phyloP scores from a whole-genome alignment of 2,888 invertebrate genomes.

The Sinohyriopsis cumingii region DNA sequence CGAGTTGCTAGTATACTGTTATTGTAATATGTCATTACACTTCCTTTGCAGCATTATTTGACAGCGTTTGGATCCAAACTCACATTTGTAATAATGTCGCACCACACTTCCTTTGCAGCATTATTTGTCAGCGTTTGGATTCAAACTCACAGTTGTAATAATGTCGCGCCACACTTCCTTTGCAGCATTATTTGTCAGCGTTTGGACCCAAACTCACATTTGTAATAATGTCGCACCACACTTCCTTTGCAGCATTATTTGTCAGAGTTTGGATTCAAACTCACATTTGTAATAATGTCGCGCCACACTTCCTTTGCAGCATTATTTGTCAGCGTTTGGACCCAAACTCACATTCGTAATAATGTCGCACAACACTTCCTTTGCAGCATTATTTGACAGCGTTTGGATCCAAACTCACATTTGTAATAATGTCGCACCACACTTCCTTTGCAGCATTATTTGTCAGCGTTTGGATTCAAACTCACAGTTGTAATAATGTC shows the following conservation, averaged over 20 bases:
- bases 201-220: conserved; percentile 78
- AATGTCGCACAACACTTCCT: no score
- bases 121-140: no score
- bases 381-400: conserved; percentile 76
- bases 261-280: conserved; percentile 81
- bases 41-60: no score
- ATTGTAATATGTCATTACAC: neutral
- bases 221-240: conserved; percentile 62
- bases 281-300: conserved; percentile 69
- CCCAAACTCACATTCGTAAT: conserved; percentile 78
- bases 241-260: conserved; percentile 38
- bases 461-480: conserved; percentile 85
- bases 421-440: conserved; percentile 74
- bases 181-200: conserved; percentile 77
- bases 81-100: conserved; percentile 84
- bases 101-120: neutral
- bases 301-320: conserved; percentile 71
- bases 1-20: neutral
- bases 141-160: no score
- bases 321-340: conserved; percentile 83
- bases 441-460: conserved; percentile 55
- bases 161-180: conserved; percentile 75
- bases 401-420: conserved; percentile 75
- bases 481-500: conserved; percentile 76
- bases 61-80: conserved; percentile 76